Conservation (phyloP, 2,113 vertebrate genomes). For the Anas platyrhynchos region DNA sequence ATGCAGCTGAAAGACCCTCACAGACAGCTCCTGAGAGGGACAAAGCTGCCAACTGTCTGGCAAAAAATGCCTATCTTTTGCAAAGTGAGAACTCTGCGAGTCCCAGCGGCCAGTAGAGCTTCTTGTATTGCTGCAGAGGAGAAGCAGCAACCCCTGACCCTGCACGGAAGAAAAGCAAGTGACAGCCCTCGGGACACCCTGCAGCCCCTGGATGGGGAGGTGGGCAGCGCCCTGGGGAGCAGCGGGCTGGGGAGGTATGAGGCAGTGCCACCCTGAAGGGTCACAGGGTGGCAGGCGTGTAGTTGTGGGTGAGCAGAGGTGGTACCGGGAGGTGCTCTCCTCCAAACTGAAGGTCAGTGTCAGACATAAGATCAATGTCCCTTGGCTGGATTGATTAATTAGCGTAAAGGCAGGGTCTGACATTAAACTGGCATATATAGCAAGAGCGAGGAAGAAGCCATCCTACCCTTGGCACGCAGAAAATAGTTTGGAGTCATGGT, state of each 20-base stretch:
- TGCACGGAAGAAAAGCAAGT: neutral
- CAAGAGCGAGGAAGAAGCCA: fast-evolving
- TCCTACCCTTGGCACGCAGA: neutral
- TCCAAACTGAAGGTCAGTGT: neutral
- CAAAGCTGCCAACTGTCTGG: neutral
- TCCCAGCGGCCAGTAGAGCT: neutral
- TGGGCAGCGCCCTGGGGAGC: neutral
- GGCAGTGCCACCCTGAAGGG: neutral
- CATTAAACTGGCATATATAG: neutral
- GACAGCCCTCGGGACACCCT: neutral
- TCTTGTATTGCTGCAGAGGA: neutral
- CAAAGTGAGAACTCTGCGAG: neutral
- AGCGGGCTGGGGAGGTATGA: fast-evolving
- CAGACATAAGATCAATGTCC: neutral
- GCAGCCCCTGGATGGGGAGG: neutral
- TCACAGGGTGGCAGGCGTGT: fast-evolving
- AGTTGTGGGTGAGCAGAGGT: neutral
- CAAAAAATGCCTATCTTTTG: neutral
- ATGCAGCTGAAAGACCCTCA: neutral
- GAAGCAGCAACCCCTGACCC: neutral
- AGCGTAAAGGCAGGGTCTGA: neutral
- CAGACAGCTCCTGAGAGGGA: neutral
- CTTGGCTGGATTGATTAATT: neutral
- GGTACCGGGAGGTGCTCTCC: neutral
- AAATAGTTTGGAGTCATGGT: neutral